These are phyloP conservation scores for Hirtodrosophila histrioides DNA, from an alignment of 2,888 invertebrate genomes.

Conservation along the genomic window DNA sequence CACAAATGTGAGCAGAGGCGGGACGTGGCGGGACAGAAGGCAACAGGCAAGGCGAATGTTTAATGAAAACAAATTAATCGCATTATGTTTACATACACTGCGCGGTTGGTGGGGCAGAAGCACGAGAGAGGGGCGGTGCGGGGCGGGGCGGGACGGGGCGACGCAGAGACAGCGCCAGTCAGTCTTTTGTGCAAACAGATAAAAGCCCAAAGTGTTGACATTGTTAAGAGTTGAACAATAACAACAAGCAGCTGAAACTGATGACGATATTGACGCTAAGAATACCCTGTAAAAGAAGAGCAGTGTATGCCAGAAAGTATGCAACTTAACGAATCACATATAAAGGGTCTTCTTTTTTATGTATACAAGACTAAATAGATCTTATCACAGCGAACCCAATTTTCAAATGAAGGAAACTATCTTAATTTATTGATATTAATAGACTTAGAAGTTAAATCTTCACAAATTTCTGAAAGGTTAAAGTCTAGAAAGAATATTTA, in stretches of 20 bases:
- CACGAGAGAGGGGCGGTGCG: background rate
- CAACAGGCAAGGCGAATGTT: constrained; percentile 39
- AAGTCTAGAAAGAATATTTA: too few species aligned
- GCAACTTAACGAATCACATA: too few species aligned
- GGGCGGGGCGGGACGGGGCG: too few species aligned
- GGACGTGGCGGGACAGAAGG: constrained; percentile 12
- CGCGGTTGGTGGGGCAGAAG: background rate
- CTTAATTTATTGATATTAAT: too few species aligned
- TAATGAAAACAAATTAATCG: constrained; percentile 77
- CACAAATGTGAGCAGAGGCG: background rate
- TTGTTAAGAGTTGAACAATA: constrained; percentile 69
- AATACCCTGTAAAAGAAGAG: constrained; percentile 19
- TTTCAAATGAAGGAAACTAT: too few species aligned
- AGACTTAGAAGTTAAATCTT: too few species aligned
- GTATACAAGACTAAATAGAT: too few species aligned
- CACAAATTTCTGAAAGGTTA: too few species aligned
- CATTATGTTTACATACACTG: constrained; percentile 61
- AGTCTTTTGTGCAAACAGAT: constrained; percentile 68
- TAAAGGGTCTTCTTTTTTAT: too few species aligned
- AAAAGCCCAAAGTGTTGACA: constrained; percentile 74
- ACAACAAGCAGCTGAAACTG: constrained; percentile 37
- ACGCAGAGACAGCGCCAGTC: constrained; percentile 2
- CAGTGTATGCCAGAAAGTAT: background rate
- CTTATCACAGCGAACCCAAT: too few species aligned
- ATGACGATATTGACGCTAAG: background rate